Conservation (phyloP, 2,888 invertebrate species). For the Pycnomerus fuliginosus region DNA sequence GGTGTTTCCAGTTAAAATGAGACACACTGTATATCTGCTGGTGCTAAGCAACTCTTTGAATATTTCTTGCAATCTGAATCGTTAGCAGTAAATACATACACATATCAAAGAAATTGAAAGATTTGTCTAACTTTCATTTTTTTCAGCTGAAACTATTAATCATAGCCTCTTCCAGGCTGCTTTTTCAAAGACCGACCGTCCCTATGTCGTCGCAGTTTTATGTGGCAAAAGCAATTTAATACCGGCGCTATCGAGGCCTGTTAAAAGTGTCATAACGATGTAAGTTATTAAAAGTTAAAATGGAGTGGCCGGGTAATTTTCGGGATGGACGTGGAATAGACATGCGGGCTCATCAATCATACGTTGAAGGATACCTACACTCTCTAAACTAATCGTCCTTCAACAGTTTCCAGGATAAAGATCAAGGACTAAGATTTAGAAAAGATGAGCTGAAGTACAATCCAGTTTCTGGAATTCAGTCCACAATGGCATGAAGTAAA, state of each 20-base stretch:
- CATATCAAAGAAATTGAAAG: too few species aligned
- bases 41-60: background rate
- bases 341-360: slow-evolving; percentile 47
- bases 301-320: slow-evolving; percentile 43
- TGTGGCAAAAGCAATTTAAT: slow-evolving; percentile 15
- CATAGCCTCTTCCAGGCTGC: too few species aligned
- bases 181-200: slow-evolving; percentile 3
- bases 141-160: too few species aligned
- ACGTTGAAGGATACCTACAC: slow-evolving; percentile 38
- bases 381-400: too few species aligned
- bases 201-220: slow-evolving; percentile 4
- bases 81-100: too few species aligned
- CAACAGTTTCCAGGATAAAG: too few species aligned
- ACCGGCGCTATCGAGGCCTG: slow-evolving; percentile 38
- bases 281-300: slow-evolving; percentile 49
- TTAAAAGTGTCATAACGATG: slow-evolving; percentile 44
- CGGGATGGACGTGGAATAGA: slow-evolving; percentile 44
- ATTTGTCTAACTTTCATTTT: too few species aligned
- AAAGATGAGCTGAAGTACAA: too few species aligned
- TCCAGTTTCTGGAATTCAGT: too few species aligned
- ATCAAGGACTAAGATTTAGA: too few species aligned
- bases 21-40: too few species aligned
- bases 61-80: background rate
- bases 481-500: slow-evolving; percentile 35
- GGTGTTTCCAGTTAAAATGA: too few species aligned